A percentile compares a stretch with the other conserved stretches of the same genome.
Evolutionary conservation across 2,888 invertebrate genomes (phyloP).

Genomic region (Ceriagrion tenellum): DNA sequence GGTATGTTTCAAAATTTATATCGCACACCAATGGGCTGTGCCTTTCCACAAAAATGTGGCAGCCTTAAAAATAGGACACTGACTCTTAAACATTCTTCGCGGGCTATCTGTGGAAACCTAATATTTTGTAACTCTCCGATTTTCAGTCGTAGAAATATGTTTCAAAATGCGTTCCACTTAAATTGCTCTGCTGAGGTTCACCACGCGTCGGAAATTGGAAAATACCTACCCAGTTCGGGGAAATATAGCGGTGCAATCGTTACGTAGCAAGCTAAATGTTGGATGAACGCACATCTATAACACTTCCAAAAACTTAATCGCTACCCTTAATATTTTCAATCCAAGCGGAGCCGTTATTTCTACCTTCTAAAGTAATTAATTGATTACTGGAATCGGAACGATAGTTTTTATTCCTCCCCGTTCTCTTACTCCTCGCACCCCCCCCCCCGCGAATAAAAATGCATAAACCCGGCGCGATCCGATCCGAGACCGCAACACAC

Average conservation of each 20-base stretch:
- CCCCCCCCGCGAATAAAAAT: background rate
- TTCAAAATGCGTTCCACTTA: background rate
- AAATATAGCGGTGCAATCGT: background rate
- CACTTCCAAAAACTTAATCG: slow-evolving; percentile 1
- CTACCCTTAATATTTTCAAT: slow-evolving; percentile 7
- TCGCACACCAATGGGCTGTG: too few species aligned
- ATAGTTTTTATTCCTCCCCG: background rate
- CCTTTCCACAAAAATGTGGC: too few species aligned
- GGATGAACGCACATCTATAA: background rate
- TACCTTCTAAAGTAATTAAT: slow-evolving; percentile 14
- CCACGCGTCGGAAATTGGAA: background rate
- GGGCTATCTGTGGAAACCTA: too few species aligned
- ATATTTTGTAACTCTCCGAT: too few species aligned
- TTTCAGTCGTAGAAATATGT: background rate
- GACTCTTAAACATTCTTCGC: too few species aligned
- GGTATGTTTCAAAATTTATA: too few species aligned
- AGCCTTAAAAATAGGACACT: too few species aligned
- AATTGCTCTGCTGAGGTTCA: background rate
- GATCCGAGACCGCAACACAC: slow-evolving; percentile 49
- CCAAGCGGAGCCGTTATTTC: background rate
- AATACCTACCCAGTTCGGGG: background rate
- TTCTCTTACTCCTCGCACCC: too few species aligned
- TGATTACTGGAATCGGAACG: slow-evolving; percentile 2
- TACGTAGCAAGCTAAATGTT: background rate
- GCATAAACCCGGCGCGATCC: slow-evolving; percentile 36